Percentiles rank a stretch among this genome's conserved stretches.
These are phyloP conservation scores for Etheostoma perlongum DNA, from an alignment of 2,797 vertebrate genomes.

Conservation along the genomic window DNA sequence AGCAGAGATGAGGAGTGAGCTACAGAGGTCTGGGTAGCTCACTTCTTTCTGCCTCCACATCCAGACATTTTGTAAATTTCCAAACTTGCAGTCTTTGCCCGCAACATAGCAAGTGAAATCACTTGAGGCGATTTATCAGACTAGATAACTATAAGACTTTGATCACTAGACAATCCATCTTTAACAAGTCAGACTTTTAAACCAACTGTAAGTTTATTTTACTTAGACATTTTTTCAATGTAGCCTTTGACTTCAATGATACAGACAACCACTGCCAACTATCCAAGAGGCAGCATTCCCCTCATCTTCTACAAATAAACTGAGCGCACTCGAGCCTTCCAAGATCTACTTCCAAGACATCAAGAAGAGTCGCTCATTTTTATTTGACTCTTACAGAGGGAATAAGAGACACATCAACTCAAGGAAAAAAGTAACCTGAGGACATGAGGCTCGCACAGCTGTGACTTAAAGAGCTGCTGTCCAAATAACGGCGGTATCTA, in stretches of 20 bases:
- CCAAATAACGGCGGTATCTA: constrained; percentile 23
- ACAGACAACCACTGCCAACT: constrained; percentile 35
- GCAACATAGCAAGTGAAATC: too few relatives aligned
- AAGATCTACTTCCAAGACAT: constrained; percentile 52
- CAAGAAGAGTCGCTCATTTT: constrained; percentile 49
- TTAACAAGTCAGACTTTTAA: background rate
- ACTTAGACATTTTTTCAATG: background rate
- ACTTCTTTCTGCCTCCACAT: background rate
- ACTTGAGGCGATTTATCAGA: background rate
- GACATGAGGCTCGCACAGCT: constrained; percentile 36
- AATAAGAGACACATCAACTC: constrained; percentile 29
- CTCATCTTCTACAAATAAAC: constrained; percentile 66
- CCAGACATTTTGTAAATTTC: background rate
- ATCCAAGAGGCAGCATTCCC: constrained; percentile 40
- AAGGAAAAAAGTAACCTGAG: constrained; percentile 47
- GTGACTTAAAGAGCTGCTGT: constrained; percentile 32
- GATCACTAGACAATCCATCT: background rate
- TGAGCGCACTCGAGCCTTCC: constrained; percentile 15
- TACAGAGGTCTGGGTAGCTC: too few relatives aligned
- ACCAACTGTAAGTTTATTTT: background rate
- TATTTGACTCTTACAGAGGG: constrained; percentile 27
- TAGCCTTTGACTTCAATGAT: constrained; percentile 1
- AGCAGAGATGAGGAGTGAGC: too few relatives aligned
- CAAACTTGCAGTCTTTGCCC: background rate
- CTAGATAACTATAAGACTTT: background rate